Base-by-base conservation (phyloP, 2,797 vertebrate species). In the Rhinatrema bivittatum region DNA sequence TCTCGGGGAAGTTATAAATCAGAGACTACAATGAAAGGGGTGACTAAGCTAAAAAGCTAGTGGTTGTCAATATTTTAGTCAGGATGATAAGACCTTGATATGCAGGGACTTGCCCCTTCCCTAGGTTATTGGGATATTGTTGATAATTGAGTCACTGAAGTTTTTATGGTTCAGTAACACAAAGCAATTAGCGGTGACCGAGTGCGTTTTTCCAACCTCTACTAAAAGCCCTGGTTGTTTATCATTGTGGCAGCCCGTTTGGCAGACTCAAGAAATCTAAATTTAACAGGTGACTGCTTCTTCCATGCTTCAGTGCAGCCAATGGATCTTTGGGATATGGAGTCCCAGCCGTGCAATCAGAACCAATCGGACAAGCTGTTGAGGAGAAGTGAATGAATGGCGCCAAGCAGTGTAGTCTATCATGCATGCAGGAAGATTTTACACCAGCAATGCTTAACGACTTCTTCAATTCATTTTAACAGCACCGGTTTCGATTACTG, bases 191-290 rank as follows among this genome's bases (percentile, higher is more conserved):
- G 58, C 60, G 42, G 56, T 23, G 16, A 70, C 47, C 29, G 64
- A 72, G 56, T 9, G 52, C 70, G 63, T 3, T 18, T 67, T 60
- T 55, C 43, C 63, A 78, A 56, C 50, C 61, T 78, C 61, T 64
- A 43, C 55, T 62, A 39, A 61, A 68, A 81, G 62, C 17, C n/a
- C 27, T 2, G 31, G 58, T 61, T 79, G 70, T 82, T 81, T 70
- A 57, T 84, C 81, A 79, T 61, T 56, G 56, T 82, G 79, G 68
- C 79, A 78, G 67, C 54, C 61, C 48, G 46, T 48, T n/a, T 80
- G 79, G 78, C 76, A 78, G 60, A 72, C 53, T 80, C 66, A 76
- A 77, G 76, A 80, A 82, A 81, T 77, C 79, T 79, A 65, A 76
- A 82, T 84, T 80, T 76, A 74, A 70, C 65, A 73, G 72, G 65